These are phyloP conservation scores for Mythimna lalbum DNA, from an alignment of 2,888 invertebrate genomes.

Conservation along the genomic window DNA sequence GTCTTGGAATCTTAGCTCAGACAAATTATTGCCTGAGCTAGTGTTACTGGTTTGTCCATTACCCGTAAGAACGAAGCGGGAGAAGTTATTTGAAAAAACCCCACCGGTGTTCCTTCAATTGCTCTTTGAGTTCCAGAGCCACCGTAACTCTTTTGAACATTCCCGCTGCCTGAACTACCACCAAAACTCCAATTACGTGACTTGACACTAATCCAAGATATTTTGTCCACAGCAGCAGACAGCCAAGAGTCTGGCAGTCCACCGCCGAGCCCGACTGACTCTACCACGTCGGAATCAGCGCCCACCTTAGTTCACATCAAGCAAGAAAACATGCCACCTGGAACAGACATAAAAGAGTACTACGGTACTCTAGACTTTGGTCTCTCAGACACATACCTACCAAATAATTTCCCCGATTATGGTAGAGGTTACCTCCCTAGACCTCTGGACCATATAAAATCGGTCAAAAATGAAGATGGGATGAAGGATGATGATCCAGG, in stretches of 20 bases:
- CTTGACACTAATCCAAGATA: conserved; percentile 29
- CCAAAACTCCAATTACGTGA: too few species aligned
- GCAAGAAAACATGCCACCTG: conserved; percentile 87
- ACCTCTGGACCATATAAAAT: conserved; percentile 77
- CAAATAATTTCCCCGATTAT: conserved; percentile 81
- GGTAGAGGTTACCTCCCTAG: conserved; percentile 77
- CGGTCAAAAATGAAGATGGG: conserved; percentile 70
- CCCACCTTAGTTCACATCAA: conserved; percentile 89
- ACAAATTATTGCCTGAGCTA: too few species aligned
- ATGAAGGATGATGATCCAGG: conserved; percentile 74
- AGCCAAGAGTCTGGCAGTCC: conserved; percentile 89
- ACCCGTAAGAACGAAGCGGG: too few species aligned
- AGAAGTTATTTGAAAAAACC: too few species aligned
- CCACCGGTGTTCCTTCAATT: too few species aligned
- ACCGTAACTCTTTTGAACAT: too few species aligned
- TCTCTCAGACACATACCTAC: conserved; percentile 82
- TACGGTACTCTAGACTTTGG: conserved; percentile 84
- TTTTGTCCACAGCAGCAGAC: conserved; percentile 86
- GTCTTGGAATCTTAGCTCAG: too few species aligned
- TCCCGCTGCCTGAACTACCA: too few species aligned
- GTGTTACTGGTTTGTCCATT: too few species aligned
- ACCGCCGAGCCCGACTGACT: conserved; percentile 86
- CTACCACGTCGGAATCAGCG: conserved; percentile 85
- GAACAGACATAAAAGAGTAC: conserved; percentile 85
- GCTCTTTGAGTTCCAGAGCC: too few species aligned